Percentiles rank a stretch among this genome's conserved stretches.
Evolutionary conservation across 2,797 vertebrate species (phyloP).

Genomic region (Coccyzus lansbergi): DNA sequence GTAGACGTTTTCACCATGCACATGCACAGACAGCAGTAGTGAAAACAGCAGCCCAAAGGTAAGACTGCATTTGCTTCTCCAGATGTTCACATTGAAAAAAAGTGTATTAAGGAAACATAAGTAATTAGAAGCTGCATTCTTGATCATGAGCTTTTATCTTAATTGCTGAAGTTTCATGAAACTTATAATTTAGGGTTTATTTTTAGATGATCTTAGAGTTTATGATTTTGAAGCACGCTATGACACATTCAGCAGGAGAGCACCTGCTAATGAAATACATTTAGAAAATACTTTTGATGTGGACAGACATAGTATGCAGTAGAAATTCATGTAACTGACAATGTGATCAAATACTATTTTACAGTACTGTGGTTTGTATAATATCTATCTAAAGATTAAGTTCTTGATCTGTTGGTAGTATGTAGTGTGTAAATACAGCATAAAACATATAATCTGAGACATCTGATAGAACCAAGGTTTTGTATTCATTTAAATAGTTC

Average conservation of each 20-base stretch:
- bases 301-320: not conserved
- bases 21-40: constrained; percentile 77
- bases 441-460: not conserved
- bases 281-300: not conserved
- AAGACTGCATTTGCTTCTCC: constrained; percentile 35
- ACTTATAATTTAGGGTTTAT: not conserved
- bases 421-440: not conserved
- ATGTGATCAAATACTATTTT: not conserved
- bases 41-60: constrained; percentile 92
- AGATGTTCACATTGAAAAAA: not conserved
- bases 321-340: not conserved
- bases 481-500: not conserved
- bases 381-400: not conserved
- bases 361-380: not conserved
- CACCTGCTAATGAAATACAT: not conserved
- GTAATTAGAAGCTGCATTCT: not conserved
- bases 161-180: not conserved
- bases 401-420: not conserved
- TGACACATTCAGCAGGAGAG: not conserved
- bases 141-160: not conserved
- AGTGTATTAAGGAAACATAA: not conserved
- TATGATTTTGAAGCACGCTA: not conserved
- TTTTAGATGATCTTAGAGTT: not conserved
- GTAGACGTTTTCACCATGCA: constrained; percentile 89
- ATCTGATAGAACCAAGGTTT: not conserved